A percentile compares a stretch with the other conserved stretches of the same genome.
phyloP scores from a whole-genome alignment of 2,113 vertebrate genomes.

The Saiga tatarica region DNA sequence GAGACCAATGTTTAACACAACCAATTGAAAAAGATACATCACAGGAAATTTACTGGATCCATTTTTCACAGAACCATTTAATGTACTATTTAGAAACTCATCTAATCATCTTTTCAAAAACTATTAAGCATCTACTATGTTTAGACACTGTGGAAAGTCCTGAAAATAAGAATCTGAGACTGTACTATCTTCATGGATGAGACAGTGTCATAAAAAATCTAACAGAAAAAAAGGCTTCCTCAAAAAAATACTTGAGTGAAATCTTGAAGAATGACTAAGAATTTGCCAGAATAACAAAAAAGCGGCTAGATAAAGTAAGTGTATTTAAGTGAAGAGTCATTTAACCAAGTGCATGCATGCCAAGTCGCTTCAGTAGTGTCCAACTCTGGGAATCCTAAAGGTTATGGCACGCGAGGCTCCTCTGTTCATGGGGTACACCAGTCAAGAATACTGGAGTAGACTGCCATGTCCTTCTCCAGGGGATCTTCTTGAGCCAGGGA shows the following conservation, averaged over 20 bases:
- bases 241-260: background rate
- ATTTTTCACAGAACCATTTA: background rate
- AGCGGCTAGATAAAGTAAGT: background rate
- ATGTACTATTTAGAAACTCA: background rate
- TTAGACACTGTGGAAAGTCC: background rate
- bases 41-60: background rate
- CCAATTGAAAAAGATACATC: background rate
- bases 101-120: background rate
- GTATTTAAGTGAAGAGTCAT: background rate
- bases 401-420: background rate
- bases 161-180: background rate
- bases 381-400: background rate
- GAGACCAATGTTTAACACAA: background rate
- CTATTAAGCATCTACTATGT: background rate
- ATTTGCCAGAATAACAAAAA: background rate
- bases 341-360: background rate
- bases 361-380: background rate
- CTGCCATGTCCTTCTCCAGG: background rate
- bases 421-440: background rate
- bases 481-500: background rate
- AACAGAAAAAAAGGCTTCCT: background rate
- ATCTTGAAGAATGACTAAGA: background rate
- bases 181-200: background rate
- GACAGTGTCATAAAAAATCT: background rate
- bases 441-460: background rate